These are phyloP conservation scores for Propithecus coquereli DNA, from an alignment of 2,113 vertebrate species.

Conservation along the genomic window DNA sequence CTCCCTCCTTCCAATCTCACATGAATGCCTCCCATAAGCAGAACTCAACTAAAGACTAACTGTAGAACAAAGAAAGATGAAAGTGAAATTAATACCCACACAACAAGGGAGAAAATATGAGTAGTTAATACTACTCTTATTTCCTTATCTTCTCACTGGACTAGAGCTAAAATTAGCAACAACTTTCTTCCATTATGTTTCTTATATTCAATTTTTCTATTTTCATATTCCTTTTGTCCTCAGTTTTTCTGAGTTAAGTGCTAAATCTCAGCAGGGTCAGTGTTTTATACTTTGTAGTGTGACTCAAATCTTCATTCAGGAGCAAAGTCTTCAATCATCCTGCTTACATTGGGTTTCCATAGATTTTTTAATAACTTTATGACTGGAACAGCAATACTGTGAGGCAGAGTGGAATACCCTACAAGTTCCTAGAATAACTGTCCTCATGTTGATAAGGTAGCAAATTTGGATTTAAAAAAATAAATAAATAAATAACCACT, in stretches of 20 bases:
- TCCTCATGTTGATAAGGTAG: background rate
- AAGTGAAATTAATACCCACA: background rate
- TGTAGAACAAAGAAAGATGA: background rate
- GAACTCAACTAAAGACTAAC: background rate
- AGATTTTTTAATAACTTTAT: conserved; percentile 24
- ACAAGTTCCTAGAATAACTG: background rate
- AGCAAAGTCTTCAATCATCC: background rate
- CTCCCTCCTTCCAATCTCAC: background rate
- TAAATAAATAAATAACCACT: background rate
- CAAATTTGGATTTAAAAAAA: background rate
- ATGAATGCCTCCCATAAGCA: background rate
- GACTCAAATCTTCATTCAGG: background rate
- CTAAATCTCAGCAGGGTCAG: background rate
- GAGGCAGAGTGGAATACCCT: background rate
- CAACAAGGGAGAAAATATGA: background rate
- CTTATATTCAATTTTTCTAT: background rate
- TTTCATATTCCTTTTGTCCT: background rate
- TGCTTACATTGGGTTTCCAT: background rate
- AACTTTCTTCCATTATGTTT: background rate
- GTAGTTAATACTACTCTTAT: background rate
- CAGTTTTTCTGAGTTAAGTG: background rate
- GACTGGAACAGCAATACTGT: background rate
- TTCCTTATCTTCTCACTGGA: background rate
- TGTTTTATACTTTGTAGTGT: background rate
- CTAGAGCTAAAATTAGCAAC: background rate